These are phyloP conservation scores for Drosophila orosa DNA, from an alignment of 1,140 invertebrate species.

Conservation along the genomic window DNA sequence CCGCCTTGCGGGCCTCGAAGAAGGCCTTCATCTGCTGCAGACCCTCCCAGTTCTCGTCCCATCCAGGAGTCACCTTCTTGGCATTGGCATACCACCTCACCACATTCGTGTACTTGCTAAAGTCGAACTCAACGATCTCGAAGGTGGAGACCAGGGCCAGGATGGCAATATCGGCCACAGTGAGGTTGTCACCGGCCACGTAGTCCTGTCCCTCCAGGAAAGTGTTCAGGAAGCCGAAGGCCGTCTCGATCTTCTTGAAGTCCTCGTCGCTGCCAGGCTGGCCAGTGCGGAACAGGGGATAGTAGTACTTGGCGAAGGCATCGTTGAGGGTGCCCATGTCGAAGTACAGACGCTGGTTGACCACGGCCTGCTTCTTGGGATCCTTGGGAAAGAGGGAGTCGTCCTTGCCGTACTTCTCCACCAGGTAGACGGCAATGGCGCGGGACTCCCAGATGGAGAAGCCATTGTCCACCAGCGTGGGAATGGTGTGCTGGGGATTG, in stretches of 20 bases:
- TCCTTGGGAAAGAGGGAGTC: slow-evolving; percentile 86
- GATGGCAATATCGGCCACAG: slow-evolving; percentile 47
- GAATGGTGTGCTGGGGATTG: slow-evolving; percentile 80
- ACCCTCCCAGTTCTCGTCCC: slow-evolving; percentile 41
- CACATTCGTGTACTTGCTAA: slow-evolving; percentile 48
- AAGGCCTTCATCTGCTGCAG: slow-evolving; percentile 8
- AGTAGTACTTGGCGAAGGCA: slow-evolving; percentile 62
- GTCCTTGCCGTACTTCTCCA: slow-evolving; percentile 75
- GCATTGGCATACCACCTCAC: slow-evolving; percentile 47
- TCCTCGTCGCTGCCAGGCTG: slow-evolving; percentile 18
- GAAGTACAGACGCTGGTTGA: slow-evolving; percentile 86
- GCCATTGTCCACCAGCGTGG: slow-evolving; percentile 62
- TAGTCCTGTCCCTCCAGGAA: slow-evolving; percentile 48
- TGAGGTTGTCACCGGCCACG: slow-evolving; percentile 43
- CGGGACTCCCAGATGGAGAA: slow-evolving; percentile 66
- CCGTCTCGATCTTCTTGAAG: slow-evolving; percentile 34
- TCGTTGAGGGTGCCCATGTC: slow-evolving; percentile 85
- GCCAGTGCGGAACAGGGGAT: slow-evolving; percentile 42
- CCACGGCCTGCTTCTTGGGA: slow-evolving; percentile 84
- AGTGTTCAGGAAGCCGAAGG: slow-evolving; percentile 27
- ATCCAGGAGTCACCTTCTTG: slow-evolving; percentile 47
- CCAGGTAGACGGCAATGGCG: slow-evolving; percentile 66
- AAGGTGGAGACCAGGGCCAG: slow-evolving; percentile 45
- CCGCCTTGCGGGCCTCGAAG: neutral
- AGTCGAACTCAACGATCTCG: slow-evolving; percentile 18